Evolutionary conservation across 1,140 invertebrate species (phyloP), one percentile per base, ranked within the genome.

Genomic region (Drosophila gunungcola): DNA sequence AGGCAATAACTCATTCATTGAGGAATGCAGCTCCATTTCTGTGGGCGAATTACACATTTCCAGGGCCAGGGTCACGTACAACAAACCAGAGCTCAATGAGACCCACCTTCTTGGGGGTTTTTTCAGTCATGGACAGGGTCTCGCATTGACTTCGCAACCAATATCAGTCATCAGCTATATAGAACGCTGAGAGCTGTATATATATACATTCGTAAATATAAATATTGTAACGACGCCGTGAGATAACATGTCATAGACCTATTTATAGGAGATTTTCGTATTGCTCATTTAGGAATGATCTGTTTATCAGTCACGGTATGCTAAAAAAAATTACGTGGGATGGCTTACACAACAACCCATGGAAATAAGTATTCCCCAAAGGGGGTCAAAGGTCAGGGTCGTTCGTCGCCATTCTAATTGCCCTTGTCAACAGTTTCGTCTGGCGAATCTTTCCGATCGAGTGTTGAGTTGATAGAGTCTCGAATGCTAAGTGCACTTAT

Each of bases 311-410:
- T 78, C 80, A 68, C 46, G 48, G 34, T 34, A 73, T 79, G 80
- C 56, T 79, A 82, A 84, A 83, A 84, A 79, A 65, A 67, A 39
- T 42, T 69, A 48, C 21, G 62, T 64, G 58, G 58, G 79, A 69
- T 21, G 49, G 73, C 58, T 74, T 64, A 80, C 78, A 49, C 70
- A 75, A 49, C 70, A 75, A 70, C 45, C 32, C 48, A 34, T 55
- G 45, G 32, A 73, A 62, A 72, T 78, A 32, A 41, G 29, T 25
- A 7, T 11, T n/a, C 21, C n/a, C n/a, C 21, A 39, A 61, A 27
- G 10, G 41, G 45, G 52, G 68, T 13, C 57, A 76, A 73, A 78
- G 81, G 80, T 86, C 82, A 74, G 55, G 68, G 78, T 51, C 54
- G 48, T 25, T 36, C 21, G 36, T 41, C 41, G 9, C 21, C 49